Evolutionary conservation across 2,888 invertebrate species (phyloP), one percentile per base, ranked within the genome.

Genomic region (Hirudinaria manillensis): DNA sequence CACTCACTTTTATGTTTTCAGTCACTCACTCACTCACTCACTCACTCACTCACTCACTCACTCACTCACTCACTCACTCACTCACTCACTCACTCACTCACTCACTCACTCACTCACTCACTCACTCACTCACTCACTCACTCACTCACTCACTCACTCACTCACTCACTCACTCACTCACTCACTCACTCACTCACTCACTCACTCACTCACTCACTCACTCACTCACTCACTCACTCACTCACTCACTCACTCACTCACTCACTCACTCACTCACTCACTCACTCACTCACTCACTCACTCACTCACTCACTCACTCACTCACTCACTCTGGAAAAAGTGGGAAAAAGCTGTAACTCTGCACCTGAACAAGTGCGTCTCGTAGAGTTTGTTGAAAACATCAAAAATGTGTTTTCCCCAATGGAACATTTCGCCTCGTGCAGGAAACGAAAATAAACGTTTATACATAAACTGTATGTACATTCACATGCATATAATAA

Each of bases 61-160:
- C 24, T 66, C 66, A 66, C 66, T 66, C 66, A 66, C 66, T 66
- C 24, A 24, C 66, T 66, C 66, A 24, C 66, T 66, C 66, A 66
- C 66, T 66, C 66, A 66, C 66, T 66, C 66, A 66, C 66, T 66
- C 66, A 66, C 66, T 66, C 66, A 66, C 66, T 66, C 66, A 66
- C 66, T 66, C 66, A 66, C 66, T 66, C 66, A 66, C 66, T 66
- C 66, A 66, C 66, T 66, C 66, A 66, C 66, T 66, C 66, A 66
- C 66, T 66, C 66, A 66, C 66, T 66, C 66, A 66, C 66, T 66
- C 66, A 66, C 66, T 66, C 66, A 66, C 66, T 66, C 66, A 66
- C 66, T 66, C 66, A 66, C 66, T 66, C 66, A 66, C 66, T 66
- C 66, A 66, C 66, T 66, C 66, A 66, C 66, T 66, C 66, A 66